Evolutionary conservation across 92 coral and sea anemone species (phyloP), one percentile per base, ranked within the genome.

Genomic region (Palythoa heliodiscus): DNA sequence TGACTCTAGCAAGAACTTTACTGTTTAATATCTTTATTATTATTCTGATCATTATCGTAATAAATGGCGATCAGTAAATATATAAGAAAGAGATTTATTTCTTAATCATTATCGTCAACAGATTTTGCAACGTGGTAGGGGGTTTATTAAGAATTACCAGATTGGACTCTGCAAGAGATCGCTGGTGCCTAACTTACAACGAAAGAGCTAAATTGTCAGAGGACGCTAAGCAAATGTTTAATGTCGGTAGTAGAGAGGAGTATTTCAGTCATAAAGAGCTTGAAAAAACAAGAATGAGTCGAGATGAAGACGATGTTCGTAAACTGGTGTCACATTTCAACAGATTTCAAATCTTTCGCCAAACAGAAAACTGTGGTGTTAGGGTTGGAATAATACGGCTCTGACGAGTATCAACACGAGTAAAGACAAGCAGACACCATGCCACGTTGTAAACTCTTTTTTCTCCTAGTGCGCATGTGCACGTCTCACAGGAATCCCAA

Each of bases 61-160:
- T n/a, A n/a, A n/a, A n/a, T n/a, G n/a, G n/a, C n/a, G n/a, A n/a
- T n/a, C n/a, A n/a, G n/a, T n/a, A n/a, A n/a, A n/a, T n/a, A n/a
- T n/a, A n/a, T n/a, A n/a, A n/a, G n/a, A n/a, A n/a, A n/a, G n/a
- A n/a, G n/a, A n/a, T n/a, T n/a, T n/a, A n/a, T n/a, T n/a, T n/a
- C n/a, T n/a, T 43, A 0, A 43, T 43, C 50, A 43, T 3, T 8
- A 43, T 43, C 5, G 4, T 91, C 4, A 91, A 91, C 77, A 88
- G 71, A 82, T 23, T 89, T 84, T 89, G 91, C 17, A 91, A 91
- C 71, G 87, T 88, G 58, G 90, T 92, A 23, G 90, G 92, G 78
- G 93, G 88, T 15, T 84, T 87, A 23, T 88, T 84, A 11, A 89
- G 93, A 39, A 87, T 88, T 43, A 87, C 93, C 73, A 50, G 91